Conservation (phyloP, 2,888 invertebrate species). For the Aspidapion aeneum region DNA sequence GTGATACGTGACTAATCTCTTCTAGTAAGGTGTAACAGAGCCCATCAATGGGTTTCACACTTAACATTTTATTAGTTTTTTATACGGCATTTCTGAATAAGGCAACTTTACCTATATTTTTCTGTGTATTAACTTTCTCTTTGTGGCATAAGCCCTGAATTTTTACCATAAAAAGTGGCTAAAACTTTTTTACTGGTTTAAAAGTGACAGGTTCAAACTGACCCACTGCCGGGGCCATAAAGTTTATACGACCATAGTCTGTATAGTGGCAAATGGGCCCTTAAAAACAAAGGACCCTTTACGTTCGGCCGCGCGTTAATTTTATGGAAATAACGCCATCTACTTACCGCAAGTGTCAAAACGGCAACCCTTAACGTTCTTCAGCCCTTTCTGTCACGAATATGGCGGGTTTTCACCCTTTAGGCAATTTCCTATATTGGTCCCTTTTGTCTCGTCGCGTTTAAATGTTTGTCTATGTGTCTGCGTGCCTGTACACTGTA, state of each 20-base stretch:
- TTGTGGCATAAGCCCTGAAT: too few relatives aligned
- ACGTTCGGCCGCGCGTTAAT: conserved; percentile 43
- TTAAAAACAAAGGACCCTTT: conserved; percentile 30
- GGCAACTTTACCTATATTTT: too few relatives aligned
- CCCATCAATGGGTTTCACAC: too few relatives aligned
- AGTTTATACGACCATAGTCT: not conserved
- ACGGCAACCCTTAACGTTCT: conserved; percentile 43
- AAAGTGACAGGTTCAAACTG: too few relatives aligned
- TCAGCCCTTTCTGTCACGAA: conserved; percentile 38
- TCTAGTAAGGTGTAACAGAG: too few relatives aligned
- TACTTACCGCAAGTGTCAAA: conserved; percentile 45
- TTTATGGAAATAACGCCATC: conserved; percentile 45
- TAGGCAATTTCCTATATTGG: conserved; percentile 43
- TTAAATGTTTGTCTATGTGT: not conserved
- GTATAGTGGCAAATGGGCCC: not conserved
- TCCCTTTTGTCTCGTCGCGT: conserved; percentile 29
- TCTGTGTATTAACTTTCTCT: too few relatives aligned
- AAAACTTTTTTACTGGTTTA: too few relatives aligned
- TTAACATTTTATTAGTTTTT: too few relatives aligned
- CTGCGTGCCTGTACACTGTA: too few relatives aligned
- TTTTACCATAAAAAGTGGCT: too few relatives aligned
- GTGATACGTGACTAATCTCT: too few relatives aligned
- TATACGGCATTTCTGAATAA: too few relatives aligned
- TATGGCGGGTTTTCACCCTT: not conserved
- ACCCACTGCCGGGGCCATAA: not conserved